These are phyloP conservation scores for Pseudomyrmex cubaensis DNA, from an alignment of 1,140 invertebrate species.

Conservation along the genomic window DNA sequence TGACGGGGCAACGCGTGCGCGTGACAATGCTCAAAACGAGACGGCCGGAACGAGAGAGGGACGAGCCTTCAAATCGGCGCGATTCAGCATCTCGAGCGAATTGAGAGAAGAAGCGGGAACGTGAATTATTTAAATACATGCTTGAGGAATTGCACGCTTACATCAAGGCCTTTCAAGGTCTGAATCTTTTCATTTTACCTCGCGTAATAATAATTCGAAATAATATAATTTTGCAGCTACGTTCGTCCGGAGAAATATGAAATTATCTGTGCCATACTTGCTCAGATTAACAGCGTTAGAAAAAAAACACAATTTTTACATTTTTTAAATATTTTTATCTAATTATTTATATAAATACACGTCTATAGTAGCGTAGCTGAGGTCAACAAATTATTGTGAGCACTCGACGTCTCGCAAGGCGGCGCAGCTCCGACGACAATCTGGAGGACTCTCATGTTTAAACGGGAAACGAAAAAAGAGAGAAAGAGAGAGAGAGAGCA, in stretches of 20 bases:
- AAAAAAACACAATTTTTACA: too few relatives aligned
- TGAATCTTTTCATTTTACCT: neutral
- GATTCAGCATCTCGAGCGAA: slow-evolving; percentile 12
- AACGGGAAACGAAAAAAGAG: slow-evolving; percentile 28
- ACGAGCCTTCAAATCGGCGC: slow-evolving; percentile 51
- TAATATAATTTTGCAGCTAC: neutral
- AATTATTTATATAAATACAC: neutral
- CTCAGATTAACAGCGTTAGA: too few relatives aligned
- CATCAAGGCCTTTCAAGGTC: slow-evolving; percentile 15
- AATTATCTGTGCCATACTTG: too few relatives aligned
- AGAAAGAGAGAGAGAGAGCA: slow-evolving; percentile 4
- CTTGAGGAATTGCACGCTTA: too few relatives aligned
- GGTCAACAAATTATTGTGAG: neutral
- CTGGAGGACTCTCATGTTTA: slow-evolving; percentile 20
- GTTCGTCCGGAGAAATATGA: neutral
- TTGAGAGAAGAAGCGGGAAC: slow-evolving; percentile 1
- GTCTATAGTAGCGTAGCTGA: neutral
- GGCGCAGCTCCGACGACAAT: slow-evolving; percentile 23
- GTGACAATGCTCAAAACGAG: slow-evolving; percentile 58
- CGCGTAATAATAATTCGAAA: slow-evolving; percentile 43
- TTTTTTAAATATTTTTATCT: neutral
- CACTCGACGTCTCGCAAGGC: neutral
- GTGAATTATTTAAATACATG: slow-evolving; percentile 43
- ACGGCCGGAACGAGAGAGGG: slow-evolving; percentile 47
- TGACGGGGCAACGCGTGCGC: slow-evolving; percentile 61